Evolutionary conservation across 2,888 invertebrate species (phyloP).

Genomic region (Subacronicta megacephala): DNA sequence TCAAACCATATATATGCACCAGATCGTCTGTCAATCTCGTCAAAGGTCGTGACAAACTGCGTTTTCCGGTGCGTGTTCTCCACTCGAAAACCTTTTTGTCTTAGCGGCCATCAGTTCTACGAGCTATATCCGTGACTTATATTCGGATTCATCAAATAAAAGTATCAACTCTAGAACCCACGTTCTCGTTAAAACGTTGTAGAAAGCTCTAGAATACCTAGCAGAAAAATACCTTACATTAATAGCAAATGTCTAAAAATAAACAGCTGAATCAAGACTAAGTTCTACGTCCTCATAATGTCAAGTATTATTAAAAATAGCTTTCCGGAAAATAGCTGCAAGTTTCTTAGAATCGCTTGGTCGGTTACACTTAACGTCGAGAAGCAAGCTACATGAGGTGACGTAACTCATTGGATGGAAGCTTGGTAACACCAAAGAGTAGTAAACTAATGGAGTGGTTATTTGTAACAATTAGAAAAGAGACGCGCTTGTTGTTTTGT

Average conservation of each 20-base stretch:
- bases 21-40: too few species aligned
- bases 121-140: too few species aligned
- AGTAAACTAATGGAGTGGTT: conserved; percentile 5
- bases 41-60: too few species aligned
- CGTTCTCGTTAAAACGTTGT: too few species aligned
- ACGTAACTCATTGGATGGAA: conserved; percentile 28
- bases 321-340: conserved; percentile 26
- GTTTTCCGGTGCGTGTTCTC: too few species aligned
- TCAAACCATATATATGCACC: too few species aligned
- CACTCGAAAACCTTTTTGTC: too few species aligned
- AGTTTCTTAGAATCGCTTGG: conserved; percentile 38
- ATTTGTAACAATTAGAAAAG: not conserved
- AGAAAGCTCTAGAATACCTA: not conserved
- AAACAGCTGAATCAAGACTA: not conserved
- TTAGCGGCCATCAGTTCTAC: too few species aligned
- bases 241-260: not conserved
- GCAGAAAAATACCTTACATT: not conserved
- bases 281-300: not conserved
- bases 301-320: conserved; percentile 13
- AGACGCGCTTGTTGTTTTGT: too few species aligned
- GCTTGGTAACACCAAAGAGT: not conserved
- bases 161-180: too few species aligned
- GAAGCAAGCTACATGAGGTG: conserved; percentile 31
- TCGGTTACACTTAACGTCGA: conserved; percentile 11
- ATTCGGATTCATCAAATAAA: too few species aligned